Evolutionary conservation across 2,797 vertebrate species (phyloP).

Genomic region (Psittacula echo): DNA sequence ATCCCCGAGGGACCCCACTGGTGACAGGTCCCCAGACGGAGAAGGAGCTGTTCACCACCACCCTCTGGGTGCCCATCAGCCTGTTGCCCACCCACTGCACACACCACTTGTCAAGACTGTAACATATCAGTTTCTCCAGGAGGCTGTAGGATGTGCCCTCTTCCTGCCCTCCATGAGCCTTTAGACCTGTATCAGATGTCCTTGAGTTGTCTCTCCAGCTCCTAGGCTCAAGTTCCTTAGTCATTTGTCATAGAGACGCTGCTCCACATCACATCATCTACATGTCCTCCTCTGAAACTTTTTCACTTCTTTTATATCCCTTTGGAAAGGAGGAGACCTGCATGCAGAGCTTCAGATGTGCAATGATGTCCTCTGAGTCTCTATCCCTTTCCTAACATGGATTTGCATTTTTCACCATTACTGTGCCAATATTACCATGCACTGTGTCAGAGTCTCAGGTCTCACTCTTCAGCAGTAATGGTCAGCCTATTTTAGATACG

Average conservation of each 20-base stretch:
- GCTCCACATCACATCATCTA: background rate
- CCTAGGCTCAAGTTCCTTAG: background rate
- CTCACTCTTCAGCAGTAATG: background rate
- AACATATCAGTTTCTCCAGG: too few species aligned
- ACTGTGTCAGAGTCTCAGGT: background rate
- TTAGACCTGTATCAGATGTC: background rate
- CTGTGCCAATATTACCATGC: background rate
- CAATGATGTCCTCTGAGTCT: background rate
- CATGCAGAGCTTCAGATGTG: background rate
- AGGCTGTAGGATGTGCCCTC: background rate
- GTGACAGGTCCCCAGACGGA: background rate
- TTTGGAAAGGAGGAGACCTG: background rate
- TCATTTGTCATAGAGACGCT: rapidly evolving
- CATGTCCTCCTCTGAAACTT: background rate
- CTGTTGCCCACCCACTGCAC: too few species aligned
- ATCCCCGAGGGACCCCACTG: background rate
- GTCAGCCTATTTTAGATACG: background rate
- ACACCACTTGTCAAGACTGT: too few species aligned
- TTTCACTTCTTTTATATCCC: background rate
- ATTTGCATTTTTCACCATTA: background rate
- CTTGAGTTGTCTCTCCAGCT: background rate
- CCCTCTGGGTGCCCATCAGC: too few species aligned
- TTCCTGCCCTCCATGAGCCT: background rate
- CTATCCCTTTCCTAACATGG: background rate
- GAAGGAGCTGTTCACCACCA: too few species aligned